A percentile compares a stretch with the other conserved stretches of the same genome.
Conservation (phyloP, 2,888 invertebrate genomes). For the Isoperla grammatica region DNA sequence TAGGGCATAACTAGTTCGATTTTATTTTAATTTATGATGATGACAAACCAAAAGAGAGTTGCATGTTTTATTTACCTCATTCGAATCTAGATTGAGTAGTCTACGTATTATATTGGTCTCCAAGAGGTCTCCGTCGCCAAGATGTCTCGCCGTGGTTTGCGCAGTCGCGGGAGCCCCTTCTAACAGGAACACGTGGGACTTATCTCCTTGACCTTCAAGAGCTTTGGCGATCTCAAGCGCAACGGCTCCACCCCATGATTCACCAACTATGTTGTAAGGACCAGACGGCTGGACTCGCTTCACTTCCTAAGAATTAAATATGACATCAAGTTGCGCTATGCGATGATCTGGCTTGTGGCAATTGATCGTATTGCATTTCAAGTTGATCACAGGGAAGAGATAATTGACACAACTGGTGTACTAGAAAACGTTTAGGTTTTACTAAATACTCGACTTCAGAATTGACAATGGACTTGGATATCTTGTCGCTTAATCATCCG, state of each 20-base stretch:
- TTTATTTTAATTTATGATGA: too few relatives aligned
- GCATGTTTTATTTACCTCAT: conserved; percentile 6
- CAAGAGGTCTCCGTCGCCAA: conserved; percentile 8
- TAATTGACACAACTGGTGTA: too few relatives aligned
- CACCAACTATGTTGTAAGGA: conserved; percentile 19
- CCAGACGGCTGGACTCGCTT: conserved; percentile 7
- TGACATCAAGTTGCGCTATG: not conserved
- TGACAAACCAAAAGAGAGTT: too few relatives aligned
- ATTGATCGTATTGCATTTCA: too few relatives aligned
- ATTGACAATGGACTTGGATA: too few relatives aligned
- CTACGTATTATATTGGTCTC: conserved; percentile 8
- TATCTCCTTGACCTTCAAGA: conserved; percentile 1
- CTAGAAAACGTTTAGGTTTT: too few relatives aligned
- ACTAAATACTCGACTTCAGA: too few relatives aligned
- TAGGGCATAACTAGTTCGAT: too few relatives aligned
- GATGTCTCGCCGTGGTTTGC: not conserved
- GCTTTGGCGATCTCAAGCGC: conserved; percentile 13
- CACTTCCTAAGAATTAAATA: conserved; percentile 1
- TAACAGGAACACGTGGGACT: conserved; percentile 11
- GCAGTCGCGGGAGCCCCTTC: conserved; percentile 19
- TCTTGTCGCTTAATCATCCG: too few relatives aligned
- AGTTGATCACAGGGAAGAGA: too few relatives aligned
- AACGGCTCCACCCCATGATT: conserved; percentile 17
- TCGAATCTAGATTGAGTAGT: not conserved
- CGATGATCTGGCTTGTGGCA: too few relatives aligned